phyloP scores from a whole-genome alignment of 2,888 invertebrate genomes.

The Lasioglossum malachurum region DNA sequence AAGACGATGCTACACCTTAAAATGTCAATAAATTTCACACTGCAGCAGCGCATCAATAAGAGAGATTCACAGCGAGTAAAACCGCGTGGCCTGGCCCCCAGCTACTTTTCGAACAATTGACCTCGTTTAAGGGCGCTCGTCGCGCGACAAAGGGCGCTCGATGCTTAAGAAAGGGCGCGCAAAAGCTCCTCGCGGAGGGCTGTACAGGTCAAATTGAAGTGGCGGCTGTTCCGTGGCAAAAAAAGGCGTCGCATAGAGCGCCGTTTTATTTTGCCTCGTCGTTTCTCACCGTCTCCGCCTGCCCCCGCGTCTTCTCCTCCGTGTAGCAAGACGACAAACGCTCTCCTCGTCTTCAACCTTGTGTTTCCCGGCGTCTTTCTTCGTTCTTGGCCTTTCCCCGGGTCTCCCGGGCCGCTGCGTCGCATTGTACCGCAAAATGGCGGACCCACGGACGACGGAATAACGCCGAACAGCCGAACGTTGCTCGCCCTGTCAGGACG shows the following conservation, averaged over 20 bases:
- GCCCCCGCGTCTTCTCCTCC: neutral
- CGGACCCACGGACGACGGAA: slow-evolving; percentile 43
- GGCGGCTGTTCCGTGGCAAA: slow-evolving; percentile 53
- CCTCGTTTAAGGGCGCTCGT: slow-evolving; percentile 69
- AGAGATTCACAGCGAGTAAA: slow-evolving; percentile 3
- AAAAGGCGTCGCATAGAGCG: slow-evolving; percentile 62
- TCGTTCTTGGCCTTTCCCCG: slow-evolving; percentile 20
- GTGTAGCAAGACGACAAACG: slow-evolving; percentile 16
- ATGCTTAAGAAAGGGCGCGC: slow-evolving; percentile 61
- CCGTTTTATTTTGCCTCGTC: slow-evolving; percentile 65
- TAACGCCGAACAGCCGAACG: slow-evolving; percentile 36
- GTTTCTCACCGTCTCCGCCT: slow-evolving; percentile 51
- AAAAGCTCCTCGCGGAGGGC: slow-evolving; percentile 56
- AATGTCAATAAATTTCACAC: neutral
- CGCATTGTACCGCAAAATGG: slow-evolving; percentile 61
- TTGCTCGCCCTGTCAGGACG: slow-evolving; percentile 34
- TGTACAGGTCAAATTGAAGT: slow-evolving; percentile 68
- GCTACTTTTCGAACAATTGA: slow-evolving; percentile 75
- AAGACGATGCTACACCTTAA: neutral
- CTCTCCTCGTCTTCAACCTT: slow-evolving; percentile 26
- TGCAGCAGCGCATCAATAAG: slow-evolving; percentile 9
- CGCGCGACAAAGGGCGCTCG: slow-evolving; percentile 66
- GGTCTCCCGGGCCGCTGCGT: slow-evolving; percentile 45
- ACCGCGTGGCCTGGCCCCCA: slow-evolving; percentile 45
- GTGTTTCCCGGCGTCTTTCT: slow-evolving; percentile 29